phyloP scores from a whole-genome alignment of 2,113 vertebrate species.

The Aleadryas rufinucha region DNA sequence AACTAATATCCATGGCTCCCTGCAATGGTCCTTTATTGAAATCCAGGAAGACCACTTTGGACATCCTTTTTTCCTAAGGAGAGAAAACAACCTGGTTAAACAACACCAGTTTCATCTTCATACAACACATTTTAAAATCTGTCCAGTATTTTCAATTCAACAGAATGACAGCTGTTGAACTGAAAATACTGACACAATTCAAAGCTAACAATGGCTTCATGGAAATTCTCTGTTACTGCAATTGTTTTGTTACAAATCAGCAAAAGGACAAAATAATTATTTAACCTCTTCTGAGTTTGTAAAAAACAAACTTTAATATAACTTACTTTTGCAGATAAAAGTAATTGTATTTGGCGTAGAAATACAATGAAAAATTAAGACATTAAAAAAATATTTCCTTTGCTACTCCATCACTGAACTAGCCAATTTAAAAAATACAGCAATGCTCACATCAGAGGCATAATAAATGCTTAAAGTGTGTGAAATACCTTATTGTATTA shows the following conservation, averaged over 20 bases:
- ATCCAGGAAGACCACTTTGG: slow-evolving; percentile 7
- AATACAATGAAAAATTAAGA: neutral
- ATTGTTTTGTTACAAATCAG: neutral
- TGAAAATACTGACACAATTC: neutral
- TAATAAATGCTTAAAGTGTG: neutral
- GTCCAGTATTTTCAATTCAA: neutral
- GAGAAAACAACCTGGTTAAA: slow-evolving; percentile 12
- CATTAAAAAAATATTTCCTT: neutral
- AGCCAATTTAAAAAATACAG: neutral
- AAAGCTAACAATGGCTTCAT: neutral
- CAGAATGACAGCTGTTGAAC: neutral
- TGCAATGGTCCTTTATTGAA: slow-evolving; percentile 27
- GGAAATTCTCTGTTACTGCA: neutral
- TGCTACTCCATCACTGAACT: neutral
- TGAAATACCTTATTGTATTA: neutral
- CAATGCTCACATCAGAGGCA: neutral
- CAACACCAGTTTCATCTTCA: neutral
- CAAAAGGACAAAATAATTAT: neutral
- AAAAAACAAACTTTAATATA: neutral
- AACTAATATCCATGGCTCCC: slow-evolving; percentile 16
- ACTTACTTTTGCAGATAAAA: neutral
- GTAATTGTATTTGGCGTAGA: neutral
- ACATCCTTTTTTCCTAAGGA: slow-evolving; percentile 35
- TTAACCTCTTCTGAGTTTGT: neutral
- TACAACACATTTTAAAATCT: neutral